Conservation (phyloP, 2,888 invertebrate species). For the Podotricha telesiphe region DNA sequence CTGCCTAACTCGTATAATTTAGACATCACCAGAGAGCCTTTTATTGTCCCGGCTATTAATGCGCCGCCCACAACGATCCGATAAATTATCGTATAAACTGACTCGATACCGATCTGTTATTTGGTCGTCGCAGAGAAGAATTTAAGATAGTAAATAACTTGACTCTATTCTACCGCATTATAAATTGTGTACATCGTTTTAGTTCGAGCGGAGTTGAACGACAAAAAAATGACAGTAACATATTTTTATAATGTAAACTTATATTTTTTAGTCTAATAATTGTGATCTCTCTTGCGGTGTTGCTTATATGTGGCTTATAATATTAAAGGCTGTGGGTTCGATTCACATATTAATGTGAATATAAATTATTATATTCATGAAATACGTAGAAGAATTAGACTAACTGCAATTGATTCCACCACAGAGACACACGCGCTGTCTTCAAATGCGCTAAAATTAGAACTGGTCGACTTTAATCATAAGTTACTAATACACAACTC, state of each 20-base stretch:
- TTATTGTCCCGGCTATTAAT: conserved; percentile 52
- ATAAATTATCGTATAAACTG: conserved; percentile 54
- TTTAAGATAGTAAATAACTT: conserved; percentile 43
- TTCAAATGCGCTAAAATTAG: background rate
- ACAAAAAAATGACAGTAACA: conserved; percentile 20
- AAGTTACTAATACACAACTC: too few species aligned
- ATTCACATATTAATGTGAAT: background rate
- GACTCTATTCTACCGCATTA: conserved; percentile 33
- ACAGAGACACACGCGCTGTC: background rate
- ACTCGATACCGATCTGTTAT: conserved; percentile 47
- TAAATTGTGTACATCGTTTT: conserved; percentile 35
- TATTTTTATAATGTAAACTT: conserved; percentile 20
- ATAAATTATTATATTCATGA: too few species aligned
- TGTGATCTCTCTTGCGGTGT: background rate
- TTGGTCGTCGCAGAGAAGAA: conserved; percentile 41
- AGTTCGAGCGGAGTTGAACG: conserved; percentile 7
- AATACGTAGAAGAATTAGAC: too few species aligned
- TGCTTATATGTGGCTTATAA: too few species aligned
- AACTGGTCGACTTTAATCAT: background rate
- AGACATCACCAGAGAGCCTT: conserved; percentile 51
- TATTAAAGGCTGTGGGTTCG: background rate
- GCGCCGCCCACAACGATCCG: conserved; percentile 50
- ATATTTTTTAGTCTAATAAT: background rate
- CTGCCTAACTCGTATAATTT: conserved; percentile 48
- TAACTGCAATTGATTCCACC: background rate